Evolutionary conservation across 2,113 vertebrate species (phyloP).

Genomic region (Grammomys surdaster): DNA sequence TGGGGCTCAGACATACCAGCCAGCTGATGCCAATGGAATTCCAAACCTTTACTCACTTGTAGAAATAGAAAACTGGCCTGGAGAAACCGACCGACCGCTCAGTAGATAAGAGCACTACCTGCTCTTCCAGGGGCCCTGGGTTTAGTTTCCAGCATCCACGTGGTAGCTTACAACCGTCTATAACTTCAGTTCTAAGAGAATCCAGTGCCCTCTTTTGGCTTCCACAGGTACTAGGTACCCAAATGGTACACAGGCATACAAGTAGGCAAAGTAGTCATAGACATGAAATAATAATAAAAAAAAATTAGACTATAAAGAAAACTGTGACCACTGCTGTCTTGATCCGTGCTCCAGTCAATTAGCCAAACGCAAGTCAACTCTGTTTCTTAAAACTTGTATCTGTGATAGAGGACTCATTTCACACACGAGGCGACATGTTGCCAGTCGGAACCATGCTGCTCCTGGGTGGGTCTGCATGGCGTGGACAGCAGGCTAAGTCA

Average conservation of each 20-base stretch:
- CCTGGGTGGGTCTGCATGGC: not conserved
- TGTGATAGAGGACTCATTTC: not conserved
- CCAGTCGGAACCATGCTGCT: not conserved
- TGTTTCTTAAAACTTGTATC: too few relatives aligned
- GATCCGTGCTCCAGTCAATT: not conserved
- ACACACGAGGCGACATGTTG: not conserved
- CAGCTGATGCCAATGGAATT: not conserved
- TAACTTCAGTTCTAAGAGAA: not conserved
- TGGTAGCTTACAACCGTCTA: too few relatives aligned
- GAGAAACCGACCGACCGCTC: too few relatives aligned
- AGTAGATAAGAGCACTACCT: not conserved
- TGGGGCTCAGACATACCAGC: not conserved
- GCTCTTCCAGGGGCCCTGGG: not conserved
- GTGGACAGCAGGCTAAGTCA: not conserved
- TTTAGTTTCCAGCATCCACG: not conserved
- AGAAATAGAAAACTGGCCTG: not conserved
- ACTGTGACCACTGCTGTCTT: too few relatives aligned
- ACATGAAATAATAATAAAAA: too few relatives aligned
- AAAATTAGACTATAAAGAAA: not conserved
- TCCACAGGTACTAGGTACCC: not conserved
- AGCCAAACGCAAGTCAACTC: not conserved
- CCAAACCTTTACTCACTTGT: not conserved
- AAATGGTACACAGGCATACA: not conserved
- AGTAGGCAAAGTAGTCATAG: not conserved
- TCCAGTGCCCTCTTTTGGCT: not conserved